These are phyloP conservation scores for Yponomeuta malinellus DNA, from an alignment of 2,888 invertebrate genomes.

Conservation along the genomic window DNA sequence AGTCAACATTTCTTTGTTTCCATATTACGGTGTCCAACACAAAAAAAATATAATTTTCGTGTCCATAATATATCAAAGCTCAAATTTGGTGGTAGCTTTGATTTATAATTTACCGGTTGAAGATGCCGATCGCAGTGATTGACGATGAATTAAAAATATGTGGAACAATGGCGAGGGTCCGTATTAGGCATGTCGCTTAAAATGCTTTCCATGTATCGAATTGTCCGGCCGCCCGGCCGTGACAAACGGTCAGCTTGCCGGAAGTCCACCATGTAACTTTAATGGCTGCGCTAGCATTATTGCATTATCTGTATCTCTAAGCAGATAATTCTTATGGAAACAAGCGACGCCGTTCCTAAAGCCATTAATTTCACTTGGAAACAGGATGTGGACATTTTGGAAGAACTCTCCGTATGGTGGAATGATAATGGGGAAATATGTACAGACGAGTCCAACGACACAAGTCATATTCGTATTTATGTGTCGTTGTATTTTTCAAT, in stretches of 20 bases:
- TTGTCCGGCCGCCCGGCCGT: conserved; percentile 45
- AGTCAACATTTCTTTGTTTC: too few species aligned
- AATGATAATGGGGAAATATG: conserved; percentile 30
- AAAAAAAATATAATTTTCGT: too few species aligned
- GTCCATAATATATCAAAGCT: too few species aligned
- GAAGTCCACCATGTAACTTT: conserved; percentile 58
- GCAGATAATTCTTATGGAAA: conserved; percentile 24
- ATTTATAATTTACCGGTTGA: neutral
- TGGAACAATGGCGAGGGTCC: conserved; percentile 51
- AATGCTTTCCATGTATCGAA: conserved; percentile 71
- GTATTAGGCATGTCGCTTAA: conserved; percentile 61
- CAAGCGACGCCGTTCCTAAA: conserved; percentile 31
- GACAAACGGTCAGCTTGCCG: conserved; percentile 39
- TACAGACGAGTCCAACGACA: neutral
- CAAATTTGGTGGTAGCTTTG: neutral
- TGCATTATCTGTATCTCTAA: conserved; percentile 15
- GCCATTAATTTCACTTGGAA: conserved; percentile 60
- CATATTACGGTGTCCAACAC: too few species aligned
- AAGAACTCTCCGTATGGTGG: conserved; percentile 32
- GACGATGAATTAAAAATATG: conserved; percentile 42
- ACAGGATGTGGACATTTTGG: conserved; percentile 46
- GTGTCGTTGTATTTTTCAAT: too few species aligned
- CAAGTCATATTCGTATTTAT: neutral
- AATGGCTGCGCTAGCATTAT: conserved; percentile 35
- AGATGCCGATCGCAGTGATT: neutral